These are phyloP conservation scores for Sprattus sprattus DNA, from an alignment of 2,113 vertebrate species.

Conservation along the genomic window DNA sequence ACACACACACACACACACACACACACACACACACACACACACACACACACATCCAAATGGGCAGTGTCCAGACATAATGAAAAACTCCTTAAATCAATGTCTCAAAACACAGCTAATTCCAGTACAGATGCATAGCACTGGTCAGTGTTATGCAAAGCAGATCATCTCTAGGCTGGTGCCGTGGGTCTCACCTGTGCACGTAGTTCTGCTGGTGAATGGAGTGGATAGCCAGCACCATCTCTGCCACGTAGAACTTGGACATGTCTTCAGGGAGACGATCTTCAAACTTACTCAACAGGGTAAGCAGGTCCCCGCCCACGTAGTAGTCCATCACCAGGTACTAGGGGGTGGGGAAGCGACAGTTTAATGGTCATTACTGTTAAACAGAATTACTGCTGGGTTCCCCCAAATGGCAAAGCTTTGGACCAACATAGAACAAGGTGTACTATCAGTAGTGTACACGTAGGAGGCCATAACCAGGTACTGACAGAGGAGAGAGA, in stretches of 20 bases:
- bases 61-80: too few species aligned
- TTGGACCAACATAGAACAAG: too few species aligned
- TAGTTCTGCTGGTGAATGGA: conserved; percentile 94
- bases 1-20: too few species aligned
- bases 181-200: conserved; percentile 43
- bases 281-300: conserved; percentile 97
- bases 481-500: not conserved
- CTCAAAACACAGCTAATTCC: too few species aligned
- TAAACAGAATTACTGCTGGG: too few species aligned
- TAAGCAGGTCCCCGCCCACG: conserved; percentile 93
- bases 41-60: too few species aligned
- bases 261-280: conserved; percentile 96
- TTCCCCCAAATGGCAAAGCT: too few species aligned
- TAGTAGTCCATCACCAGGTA: conserved; percentile 99
- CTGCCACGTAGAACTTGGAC: conserved; percentile 93
- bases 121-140: too few species aligned
- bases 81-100: too few species aligned
- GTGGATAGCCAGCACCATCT: conserved; percentile 96
- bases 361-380: too few species aligned
- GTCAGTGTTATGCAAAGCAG: too few species aligned
- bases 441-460: not conserved
- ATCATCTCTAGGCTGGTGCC: not conserved
- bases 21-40: too few species aligned
- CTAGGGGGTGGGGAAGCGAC: conserved; percentile 55
- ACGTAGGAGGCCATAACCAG: not conserved